These are phyloP conservation scores for Teinopalpus imperialis DNA, from an alignment of 2,888 invertebrate species.

Conservation along the genomic window DNA sequence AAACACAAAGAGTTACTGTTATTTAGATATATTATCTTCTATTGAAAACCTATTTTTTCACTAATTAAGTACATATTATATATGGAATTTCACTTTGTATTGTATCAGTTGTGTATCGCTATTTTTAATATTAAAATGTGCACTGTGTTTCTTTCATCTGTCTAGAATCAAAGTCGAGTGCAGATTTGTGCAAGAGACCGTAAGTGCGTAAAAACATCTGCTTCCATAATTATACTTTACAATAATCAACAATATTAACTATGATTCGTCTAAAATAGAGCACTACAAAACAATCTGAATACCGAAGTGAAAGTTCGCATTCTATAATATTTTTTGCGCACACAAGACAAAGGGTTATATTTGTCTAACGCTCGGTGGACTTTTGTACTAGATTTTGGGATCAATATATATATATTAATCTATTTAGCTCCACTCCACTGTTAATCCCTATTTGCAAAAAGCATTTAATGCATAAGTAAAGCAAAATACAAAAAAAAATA, in stretches of 20 bases:
- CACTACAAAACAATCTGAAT: conserved; percentile 22
- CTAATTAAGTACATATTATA: conserved; percentile 65
- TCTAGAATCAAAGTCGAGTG: conserved; percentile 38
- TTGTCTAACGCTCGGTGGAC: conserved; percentile 30
- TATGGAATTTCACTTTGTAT: conserved; percentile 44
- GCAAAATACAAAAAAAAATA: conserved; percentile 19
- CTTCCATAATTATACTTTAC: conserved; percentile 37
- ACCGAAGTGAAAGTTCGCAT: not conserved
- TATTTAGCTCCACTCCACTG: conserved; percentile 33
- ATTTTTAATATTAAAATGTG: conserved; percentile 20
- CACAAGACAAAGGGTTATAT: too few relatives aligned
- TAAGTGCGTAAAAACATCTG: conserved; percentile 36
- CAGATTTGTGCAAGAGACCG: conserved; percentile 41
- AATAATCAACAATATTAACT: conserved; percentile 53
- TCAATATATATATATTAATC: conserved; percentile 53
- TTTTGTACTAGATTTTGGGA: conserved; percentile 70
- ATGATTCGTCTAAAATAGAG: conserved; percentile 48
- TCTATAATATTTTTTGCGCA: too few relatives aligned
- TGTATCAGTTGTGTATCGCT: conserved; percentile 25
- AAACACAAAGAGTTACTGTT: conserved; percentile 45
- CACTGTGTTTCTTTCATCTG: conserved; percentile 30
- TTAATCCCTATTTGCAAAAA: conserved; percentile 29
- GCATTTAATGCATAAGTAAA: conserved; percentile 24
- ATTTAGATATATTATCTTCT: conserved; percentile 64
- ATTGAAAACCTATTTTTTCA: conserved; percentile 36